Conservation (phyloP, 2,888 invertebrate genomes). For the Cosmopolites sordidus region DNA sequence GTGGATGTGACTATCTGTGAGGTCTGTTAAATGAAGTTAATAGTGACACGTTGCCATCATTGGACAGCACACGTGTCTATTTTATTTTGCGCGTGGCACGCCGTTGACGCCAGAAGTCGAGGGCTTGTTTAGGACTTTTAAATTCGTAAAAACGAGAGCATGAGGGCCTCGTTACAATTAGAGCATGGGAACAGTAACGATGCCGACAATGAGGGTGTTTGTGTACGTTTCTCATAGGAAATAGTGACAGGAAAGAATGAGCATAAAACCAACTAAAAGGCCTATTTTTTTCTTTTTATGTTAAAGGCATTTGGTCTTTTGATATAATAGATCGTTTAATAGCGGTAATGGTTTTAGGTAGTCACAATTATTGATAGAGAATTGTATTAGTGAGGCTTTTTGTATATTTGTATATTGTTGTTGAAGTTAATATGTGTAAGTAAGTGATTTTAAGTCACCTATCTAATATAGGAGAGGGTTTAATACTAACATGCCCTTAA, state of each 20-base stretch:
- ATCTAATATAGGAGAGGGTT: too few species aligned
- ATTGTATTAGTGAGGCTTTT: too few species aligned
- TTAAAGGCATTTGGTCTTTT: too few species aligned
- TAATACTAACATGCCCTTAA: too few species aligned
- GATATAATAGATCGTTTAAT: too few species aligned
- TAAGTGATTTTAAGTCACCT: too few species aligned
- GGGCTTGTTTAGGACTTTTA: neutral
- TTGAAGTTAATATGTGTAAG: too few species aligned
- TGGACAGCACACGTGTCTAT: slow-evolving; percentile 19
- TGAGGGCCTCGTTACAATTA: neutral
- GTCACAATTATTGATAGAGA: too few species aligned
- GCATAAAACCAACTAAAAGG: too few species aligned
- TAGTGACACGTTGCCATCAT: slow-evolving; percentile 18
- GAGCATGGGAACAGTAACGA: neutral
- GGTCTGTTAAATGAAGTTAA: slow-evolving; percentile 26
- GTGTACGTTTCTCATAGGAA: neutral
- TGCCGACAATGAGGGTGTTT: neutral
- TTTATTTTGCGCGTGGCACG: slow-evolving; percentile 19
- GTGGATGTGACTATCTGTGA: slow-evolving; percentile 11
- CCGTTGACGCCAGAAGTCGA: neutral
- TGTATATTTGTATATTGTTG: too few species aligned
- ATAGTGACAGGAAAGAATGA: neutral
- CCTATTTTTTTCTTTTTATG: too few species aligned
- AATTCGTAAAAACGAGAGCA: neutral
- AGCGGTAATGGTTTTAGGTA: too few species aligned